Conservation (phyloP, 2,888 invertebrate species). For the Clitarchus hookeri region DNA sequence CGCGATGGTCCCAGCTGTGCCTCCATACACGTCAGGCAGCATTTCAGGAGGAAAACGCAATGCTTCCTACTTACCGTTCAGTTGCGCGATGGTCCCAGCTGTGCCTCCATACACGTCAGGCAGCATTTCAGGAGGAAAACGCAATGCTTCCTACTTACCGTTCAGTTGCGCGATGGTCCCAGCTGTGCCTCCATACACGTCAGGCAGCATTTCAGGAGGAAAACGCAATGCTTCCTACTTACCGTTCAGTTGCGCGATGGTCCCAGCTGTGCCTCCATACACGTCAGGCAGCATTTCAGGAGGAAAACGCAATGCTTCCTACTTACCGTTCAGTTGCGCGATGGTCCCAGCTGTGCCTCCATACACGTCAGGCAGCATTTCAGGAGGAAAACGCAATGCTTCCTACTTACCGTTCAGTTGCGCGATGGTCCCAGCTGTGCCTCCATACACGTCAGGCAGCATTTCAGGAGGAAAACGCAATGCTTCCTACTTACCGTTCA, state of each 20-base stretch:
- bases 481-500: conserved; percentile 1
- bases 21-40: conserved; percentile 7
- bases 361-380: background rate
- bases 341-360: background rate
- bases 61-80: background rate
- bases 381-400: no score
- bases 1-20: background rate
- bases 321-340: background rate
- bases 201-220: background rate
- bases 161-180: background rate
- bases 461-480: no score
- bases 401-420: background rate
- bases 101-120: conserved; percentile 15
- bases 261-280: conserved; percentile 16
- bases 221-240: background rate
- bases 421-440: background rate
- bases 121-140: background rate
- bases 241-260: background rate
- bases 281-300: background rate
- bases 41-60: background rate
- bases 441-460: conserved; percentile 1
- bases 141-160: background rate
- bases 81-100: background rate
- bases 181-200: conserved; percentile 12
- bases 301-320: no score